Conservation (phyloP, 2,113 vertebrate species). For the Pomatostomus ruficeps region DNA sequence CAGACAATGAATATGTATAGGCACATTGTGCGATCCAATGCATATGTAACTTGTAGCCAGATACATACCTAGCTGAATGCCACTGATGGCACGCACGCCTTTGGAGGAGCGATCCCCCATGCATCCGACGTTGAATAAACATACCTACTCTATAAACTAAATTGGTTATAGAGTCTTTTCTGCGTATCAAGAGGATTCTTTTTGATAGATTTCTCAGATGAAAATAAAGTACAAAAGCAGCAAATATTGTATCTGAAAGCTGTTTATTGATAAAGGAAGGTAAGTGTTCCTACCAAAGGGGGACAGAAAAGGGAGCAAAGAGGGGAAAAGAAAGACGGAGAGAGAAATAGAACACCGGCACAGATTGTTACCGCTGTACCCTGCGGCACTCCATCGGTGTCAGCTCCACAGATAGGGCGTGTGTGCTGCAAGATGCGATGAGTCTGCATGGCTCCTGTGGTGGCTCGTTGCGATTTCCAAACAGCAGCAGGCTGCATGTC, state of each 20-base stretch:
- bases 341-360: background rate
- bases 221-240: accelerated
- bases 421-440: background rate
- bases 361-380: accelerated
- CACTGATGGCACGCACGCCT: no score
- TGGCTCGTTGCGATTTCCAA: background rate
- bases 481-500: background rate
- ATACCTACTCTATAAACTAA: no score
- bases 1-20: no score
- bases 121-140: no score
- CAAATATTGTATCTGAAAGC: background rate
- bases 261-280: background rate
- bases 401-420: no score
- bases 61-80: no score
- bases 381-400: accelerated
- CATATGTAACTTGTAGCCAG: no score
- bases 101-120: no score
- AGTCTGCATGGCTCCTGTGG: background rate
- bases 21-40: no score
- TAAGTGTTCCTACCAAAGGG: background rate
- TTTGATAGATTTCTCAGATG: background rate
- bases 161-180: no score
- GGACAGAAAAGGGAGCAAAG: background rate
- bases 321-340: background rate
- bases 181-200: background rate